These are phyloP conservation scores for Hiodon tergisus DNA, from an alignment of 2,113 vertebrate species.

Conservation along the genomic window DNA sequence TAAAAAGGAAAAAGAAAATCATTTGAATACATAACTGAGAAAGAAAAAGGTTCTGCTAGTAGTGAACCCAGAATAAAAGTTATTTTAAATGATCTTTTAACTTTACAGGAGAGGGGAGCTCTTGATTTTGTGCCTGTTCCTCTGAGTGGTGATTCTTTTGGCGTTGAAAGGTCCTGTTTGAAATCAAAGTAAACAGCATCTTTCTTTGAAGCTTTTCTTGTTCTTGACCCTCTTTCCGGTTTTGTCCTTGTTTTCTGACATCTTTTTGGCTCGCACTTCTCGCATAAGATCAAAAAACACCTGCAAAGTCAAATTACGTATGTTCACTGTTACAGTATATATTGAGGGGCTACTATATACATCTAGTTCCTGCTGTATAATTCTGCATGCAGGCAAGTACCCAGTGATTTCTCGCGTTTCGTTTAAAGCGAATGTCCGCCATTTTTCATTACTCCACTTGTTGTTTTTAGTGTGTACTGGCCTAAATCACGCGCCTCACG, in stretches of 20 bases:
- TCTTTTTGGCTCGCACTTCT: slow-evolving; percentile 93
- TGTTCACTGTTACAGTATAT: too few relatives aligned
- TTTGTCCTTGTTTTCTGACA: slow-evolving; percentile 97
- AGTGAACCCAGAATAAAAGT: neutral
- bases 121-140: neutral
- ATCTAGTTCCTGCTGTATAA: too few relatives aligned
- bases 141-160: slow-evolving; percentile 1
- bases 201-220: slow-evolving; percentile 87
- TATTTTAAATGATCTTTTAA: neutral
- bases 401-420: too few relatives aligned
- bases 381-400: too few relatives aligned
- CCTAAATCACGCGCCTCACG: too few relatives aligned
- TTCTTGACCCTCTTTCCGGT: slow-evolving; percentile 95
- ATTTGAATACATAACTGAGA: too few relatives aligned
- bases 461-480: too few relatives aligned
- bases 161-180: slow-evolving; percentile 24
- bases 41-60: too few relatives aligned
- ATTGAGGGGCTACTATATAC: too few relatives aligned
- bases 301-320: slow-evolving; percentile 43
- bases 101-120: neutral
- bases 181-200: slow-evolving; percentile 90
- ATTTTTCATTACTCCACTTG: too few relatives aligned
- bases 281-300: slow-evolving; percentile 98
- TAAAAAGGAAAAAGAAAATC: too few relatives aligned
- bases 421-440: too few relatives aligned